Evolutionary conservation across 2,888 invertebrate species (phyloP).

Genomic region (Pseudolycoriella hygida): DNA sequence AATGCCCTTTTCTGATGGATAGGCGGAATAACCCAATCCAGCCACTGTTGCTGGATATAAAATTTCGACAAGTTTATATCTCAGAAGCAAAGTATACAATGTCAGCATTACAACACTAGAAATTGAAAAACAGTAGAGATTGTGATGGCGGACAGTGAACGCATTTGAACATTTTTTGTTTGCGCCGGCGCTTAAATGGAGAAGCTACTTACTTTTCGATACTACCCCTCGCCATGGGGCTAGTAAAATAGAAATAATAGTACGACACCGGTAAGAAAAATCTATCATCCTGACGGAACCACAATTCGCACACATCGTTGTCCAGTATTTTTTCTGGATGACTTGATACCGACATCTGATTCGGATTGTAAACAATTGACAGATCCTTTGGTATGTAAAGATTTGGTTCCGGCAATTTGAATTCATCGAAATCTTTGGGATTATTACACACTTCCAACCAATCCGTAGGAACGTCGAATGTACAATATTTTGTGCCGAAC

Average conservation of each 20-base stretch:
- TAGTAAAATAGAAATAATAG: conserved; percentile 54
- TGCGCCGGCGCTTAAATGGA: too few relatives aligned
- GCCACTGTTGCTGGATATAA: conserved; percentile 26
- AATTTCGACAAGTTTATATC: conserved; percentile 29
- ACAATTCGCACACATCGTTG: conserved; percentile 45
- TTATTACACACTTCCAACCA: conserved; percentile 47
- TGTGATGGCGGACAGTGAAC: too few relatives aligned
- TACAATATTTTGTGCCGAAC: conserved; percentile 66
- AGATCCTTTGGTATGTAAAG: conserved; percentile 57
- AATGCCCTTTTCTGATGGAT: conserved; percentile 32
- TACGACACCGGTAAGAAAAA: conserved; percentile 64
- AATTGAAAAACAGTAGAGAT: too few relatives aligned
- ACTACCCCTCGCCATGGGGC: conserved; percentile 42
- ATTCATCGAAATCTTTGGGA: conserved; percentile 35
- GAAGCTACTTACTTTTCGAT: conserved; percentile 41
- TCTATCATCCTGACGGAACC: conserved; percentile 71
- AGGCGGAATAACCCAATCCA: neutral
- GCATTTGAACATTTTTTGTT: too few relatives aligned
- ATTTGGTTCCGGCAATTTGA: conserved; percentile 54
- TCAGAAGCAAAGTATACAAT: conserved; percentile 36
- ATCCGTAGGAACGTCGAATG: conserved; percentile 41
- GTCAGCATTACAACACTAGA: conserved; percentile 38
- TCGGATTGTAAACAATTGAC: conserved; percentile 19
- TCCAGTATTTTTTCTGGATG: conserved; percentile 40
- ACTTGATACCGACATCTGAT: conserved; percentile 19